Base-by-base conservation (phyloP, 2,797 vertebrate genomes). In the Sebastes taczanowskii region DNA sequence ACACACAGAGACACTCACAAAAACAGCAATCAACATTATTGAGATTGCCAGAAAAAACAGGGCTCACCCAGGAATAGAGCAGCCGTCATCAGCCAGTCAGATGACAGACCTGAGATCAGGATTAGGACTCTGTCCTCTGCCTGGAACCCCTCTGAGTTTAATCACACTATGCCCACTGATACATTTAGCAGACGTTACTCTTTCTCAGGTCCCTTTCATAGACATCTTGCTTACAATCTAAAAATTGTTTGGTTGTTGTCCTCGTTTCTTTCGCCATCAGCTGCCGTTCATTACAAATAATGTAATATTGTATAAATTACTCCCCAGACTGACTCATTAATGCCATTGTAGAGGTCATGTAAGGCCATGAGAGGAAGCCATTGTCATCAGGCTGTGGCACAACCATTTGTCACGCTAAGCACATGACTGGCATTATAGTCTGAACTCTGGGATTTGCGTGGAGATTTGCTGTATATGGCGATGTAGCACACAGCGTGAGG, bases 1-100 rank as follows among this genome's bases (percentile, higher is more conserved):
- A 18, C 64, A 69, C 67, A 34, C 42, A 63, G 58, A 78, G 46
- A 70, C 58, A 58, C 58, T 66, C 38, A 55, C 69, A 25, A 61
- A 42, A 67, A 77, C 7, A 63, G 87, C 77, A 90, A 94, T 94
- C 89, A 93, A 90, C 90, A 89, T 94, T 89, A 94, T 84, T 91
- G 88, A 91, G 83, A 92, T 90, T 88, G 78, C 81, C 88, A 89
- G 89, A 88, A 88, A 49, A 87, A 81, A 78, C 81, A 70, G 78
- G 81, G 72, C 82, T 82, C 69, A 83, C 67, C 29, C 73, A 42
- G 84, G 81, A 84, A 77, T 76, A 61, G 46, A 79, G 35, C 86
- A 78, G 80, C 79, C 76, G 78, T 73, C 71, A 83, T 83, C 84
- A 88, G 85, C 77, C 80, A 68, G 74, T 83, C 81, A 76, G 86